Conservation (phyloP, 2,797 vertebrate species). For the Alauda arvensis region DNA sequence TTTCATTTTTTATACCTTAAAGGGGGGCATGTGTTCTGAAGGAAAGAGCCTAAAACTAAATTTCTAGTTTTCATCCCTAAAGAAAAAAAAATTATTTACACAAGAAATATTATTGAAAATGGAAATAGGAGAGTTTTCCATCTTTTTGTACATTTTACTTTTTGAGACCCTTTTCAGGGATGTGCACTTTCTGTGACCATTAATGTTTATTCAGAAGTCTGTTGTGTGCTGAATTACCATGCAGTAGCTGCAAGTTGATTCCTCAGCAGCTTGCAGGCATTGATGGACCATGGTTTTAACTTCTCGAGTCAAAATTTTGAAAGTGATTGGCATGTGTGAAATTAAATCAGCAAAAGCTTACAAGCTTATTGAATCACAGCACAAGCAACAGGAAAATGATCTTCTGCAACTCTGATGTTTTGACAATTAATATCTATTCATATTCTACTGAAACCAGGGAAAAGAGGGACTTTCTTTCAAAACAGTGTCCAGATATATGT, state of each 20-base stretch:
- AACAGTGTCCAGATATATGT: not conserved
- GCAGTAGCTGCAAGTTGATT: not conserved
- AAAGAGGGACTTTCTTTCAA: not conserved
- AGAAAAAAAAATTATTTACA: not conserved
- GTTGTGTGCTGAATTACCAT: not conserved
- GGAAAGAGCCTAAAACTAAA: not conserved
- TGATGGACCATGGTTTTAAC: slow-evolving; percentile 1
- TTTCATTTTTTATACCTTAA: not conserved
- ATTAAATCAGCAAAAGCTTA: slow-evolving; percentile 45
- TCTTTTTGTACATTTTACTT: not conserved
- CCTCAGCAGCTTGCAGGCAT: not conserved
- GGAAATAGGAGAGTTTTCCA: not conserved
- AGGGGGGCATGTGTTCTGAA: not conserved
- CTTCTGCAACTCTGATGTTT: slow-evolving; percentile 16
- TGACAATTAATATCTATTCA: slow-evolving; percentile 22
- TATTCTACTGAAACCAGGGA: not conserved
- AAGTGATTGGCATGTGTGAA: slow-evolving; percentile 50
- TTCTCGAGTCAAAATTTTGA: slow-evolving; percentile 4
- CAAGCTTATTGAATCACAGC: slow-evolving; percentile 20
- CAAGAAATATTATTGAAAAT: not conserved
- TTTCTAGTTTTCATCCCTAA: not conserved
- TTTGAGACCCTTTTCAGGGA: not conserved
- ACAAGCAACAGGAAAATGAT: slow-evolving; percentile 8
- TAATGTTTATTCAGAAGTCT: not conserved
- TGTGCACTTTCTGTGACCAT: not conserved